These are phyloP conservation scores for Sebastes reedi DNA, from an alignment of 2,797 vertebrate species.

Conservation along the genomic window DNA sequence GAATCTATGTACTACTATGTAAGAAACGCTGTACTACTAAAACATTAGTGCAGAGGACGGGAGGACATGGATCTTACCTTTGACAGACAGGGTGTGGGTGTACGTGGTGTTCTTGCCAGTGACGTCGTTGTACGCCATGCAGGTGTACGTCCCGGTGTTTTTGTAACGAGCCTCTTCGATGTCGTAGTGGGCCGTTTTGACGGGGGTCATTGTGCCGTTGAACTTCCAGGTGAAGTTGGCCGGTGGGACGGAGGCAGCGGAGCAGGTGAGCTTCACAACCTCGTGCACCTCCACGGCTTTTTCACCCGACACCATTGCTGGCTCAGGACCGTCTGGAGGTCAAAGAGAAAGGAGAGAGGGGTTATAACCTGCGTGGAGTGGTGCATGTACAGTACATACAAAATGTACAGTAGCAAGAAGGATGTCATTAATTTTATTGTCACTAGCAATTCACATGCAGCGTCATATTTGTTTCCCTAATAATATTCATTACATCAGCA, in stretches of 20 bases:
- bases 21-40: too few relatives aligned
- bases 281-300: background rate
- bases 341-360: background rate
- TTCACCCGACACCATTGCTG: accelerated
- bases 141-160: slow-evolving; percentile 72
- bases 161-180: background rate
- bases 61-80: slow-evolving; percentile 55
- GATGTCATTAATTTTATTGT: too few relatives aligned
- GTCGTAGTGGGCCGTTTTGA: accelerated
- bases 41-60: too few relatives aligned
- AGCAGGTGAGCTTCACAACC: background rate
- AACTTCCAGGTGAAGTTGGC: slow-evolving; percentile 73
- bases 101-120: slow-evolving; percentile 20
- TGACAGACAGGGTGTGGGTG: slow-evolving; percentile 53
- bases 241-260: slow-evolving; percentile 42
- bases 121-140: slow-evolving; percentile 64
- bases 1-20: too few relatives aligned
- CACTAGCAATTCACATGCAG: too few relatives aligned
- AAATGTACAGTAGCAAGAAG: background rate
- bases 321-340: slow-evolving; percentile 76
- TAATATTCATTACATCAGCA: background rate
- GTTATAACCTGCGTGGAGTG: background rate
- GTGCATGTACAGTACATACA: background rate
- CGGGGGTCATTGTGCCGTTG: background rate
- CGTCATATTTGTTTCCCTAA: too few relatives aligned